Base-by-base conservation (phyloP, 2,113 vertebrate species). In the Sebastes schlegelii region DNA sequence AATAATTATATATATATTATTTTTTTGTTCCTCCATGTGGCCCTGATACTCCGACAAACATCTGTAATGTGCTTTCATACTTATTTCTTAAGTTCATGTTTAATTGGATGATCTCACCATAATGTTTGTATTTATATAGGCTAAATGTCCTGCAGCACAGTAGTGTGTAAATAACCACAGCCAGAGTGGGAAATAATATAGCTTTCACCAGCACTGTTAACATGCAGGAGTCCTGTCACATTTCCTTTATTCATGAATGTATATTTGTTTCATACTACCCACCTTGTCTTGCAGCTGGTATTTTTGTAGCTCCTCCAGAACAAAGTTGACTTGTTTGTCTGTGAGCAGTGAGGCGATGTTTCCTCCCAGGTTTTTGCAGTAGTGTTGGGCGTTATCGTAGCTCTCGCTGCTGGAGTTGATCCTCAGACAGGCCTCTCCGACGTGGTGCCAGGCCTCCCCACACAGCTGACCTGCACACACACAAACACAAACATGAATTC, bases 321-420 rank as follows among this genome's bases (percentile, higher is more conserved):
- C 96, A 89, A 98, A 98, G 80, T 96, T 95, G 80, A 99, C 97
- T 94, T 99, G 98, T 86, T 97, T 97, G 43, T 96, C 95, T 19
- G 96, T 97, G 80, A 97, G 96, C 91, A 99, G 88, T 10, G 98
- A 99, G 75, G 97, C 98, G 13, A 99, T 98, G 85, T 97, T 99
- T 45, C 98, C 98, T 79, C 97, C 98, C 57, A 98, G 95, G 92
- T 97, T 98, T 87, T 99, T 98, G 93, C 98, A 99, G 86, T 99
- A 98, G 49, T 99, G 96, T 83, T 97, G 97, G 40, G 97, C 97
- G 46, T 98, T 98, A 89, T 99, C 98, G 2, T 98, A 98, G 92
- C 95, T 99, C 92, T 98, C 98, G 8, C 96, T 95, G 90, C 97
- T 98, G 76, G 97, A 95, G 94, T 99, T 99, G 84, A 99, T 97